Conservation (phyloP, 2,888 invertebrate genomes). For the Erynnis tages region DNA sequence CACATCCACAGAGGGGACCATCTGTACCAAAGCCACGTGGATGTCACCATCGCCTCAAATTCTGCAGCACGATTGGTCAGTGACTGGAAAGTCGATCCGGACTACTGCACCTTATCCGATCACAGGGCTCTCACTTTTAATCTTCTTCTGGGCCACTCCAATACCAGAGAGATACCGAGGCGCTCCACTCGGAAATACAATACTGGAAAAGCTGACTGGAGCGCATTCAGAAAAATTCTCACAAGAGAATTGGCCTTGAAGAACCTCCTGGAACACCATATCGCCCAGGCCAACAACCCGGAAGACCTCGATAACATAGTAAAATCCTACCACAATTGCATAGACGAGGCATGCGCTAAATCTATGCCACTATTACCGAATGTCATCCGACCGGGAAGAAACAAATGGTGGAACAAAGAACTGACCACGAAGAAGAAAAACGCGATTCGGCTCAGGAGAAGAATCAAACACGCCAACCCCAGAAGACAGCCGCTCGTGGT, state of each 20-base stretch:
- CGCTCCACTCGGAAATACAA: neutral
- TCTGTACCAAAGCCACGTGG: neutral
- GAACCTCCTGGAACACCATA: neutral
- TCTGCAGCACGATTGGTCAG: neutral
- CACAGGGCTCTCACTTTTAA: neutral
- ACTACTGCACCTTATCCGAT: neutral
- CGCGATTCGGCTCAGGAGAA: conserved; percentile 17
- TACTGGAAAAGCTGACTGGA: neutral
- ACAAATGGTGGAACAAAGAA: conserved; percentile 3
- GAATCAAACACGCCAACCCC: too few relatives aligned
- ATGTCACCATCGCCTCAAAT: neutral
- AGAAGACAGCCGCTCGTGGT: too few relatives aligned
- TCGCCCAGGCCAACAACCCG: neutral
- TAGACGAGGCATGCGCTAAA: neutral
- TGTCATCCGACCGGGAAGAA: neutral
- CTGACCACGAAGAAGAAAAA: conserved; percentile 1
- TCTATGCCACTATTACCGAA: neutral
- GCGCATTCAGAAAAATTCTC: neutral
- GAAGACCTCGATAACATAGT: neutral
- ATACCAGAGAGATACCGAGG: neutral
- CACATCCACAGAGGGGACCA: neutral
- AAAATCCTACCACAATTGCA: neutral
- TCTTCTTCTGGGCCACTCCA: neutral
- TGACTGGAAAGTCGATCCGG: neutral
- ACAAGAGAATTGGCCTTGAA: neutral